Percentiles rank a stretch among this genome's conserved stretches.
Evolutionary conservation across 2,888 invertebrate genomes (phyloP).

Genomic region (Dryadula phaetusa): DNA sequence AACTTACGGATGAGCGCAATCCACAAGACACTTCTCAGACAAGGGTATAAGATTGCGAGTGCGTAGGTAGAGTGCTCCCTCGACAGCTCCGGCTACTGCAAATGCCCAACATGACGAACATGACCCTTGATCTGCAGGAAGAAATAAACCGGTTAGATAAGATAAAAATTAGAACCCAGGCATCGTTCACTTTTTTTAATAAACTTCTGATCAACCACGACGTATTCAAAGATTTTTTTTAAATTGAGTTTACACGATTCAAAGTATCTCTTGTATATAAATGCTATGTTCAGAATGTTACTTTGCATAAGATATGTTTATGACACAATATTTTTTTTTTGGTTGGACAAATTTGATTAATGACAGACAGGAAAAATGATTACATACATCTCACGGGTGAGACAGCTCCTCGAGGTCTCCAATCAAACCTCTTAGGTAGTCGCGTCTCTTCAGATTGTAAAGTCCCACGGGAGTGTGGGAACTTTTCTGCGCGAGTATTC

Average conservation of each 20-base stretch:
- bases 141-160: no score
- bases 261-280: no score
- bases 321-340: no score
- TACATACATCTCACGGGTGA: conserved; percentile 67
- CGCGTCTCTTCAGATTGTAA: conserved; percentile 51
- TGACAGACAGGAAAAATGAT: no score
- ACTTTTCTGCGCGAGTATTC: conserved; percentile 51
- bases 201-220: no score
- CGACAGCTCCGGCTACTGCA: conserved; percentile 73
- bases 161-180: no score
- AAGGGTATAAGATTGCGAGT: conserved; percentile 66
- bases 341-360: no score
- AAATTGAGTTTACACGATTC: no score
- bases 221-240: no score
- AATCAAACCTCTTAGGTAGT: conserved; percentile 69
- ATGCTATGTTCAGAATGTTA: no score
- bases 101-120: conserved; percentile 78
- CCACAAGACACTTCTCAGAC: conserved; percentile 71
- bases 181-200: no score
- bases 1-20: conserved; percentile 69
- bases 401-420: conserved; percentile 69
- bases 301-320: no score
- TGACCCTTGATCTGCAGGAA: conserved; percentile 63
- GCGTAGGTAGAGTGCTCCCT: conserved; percentile 70
- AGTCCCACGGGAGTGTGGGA: conserved; percentile 59